phyloP scores from a whole-genome alignment of 2,113 vertebrate genomes.

The Taxidea taxus region DNA sequence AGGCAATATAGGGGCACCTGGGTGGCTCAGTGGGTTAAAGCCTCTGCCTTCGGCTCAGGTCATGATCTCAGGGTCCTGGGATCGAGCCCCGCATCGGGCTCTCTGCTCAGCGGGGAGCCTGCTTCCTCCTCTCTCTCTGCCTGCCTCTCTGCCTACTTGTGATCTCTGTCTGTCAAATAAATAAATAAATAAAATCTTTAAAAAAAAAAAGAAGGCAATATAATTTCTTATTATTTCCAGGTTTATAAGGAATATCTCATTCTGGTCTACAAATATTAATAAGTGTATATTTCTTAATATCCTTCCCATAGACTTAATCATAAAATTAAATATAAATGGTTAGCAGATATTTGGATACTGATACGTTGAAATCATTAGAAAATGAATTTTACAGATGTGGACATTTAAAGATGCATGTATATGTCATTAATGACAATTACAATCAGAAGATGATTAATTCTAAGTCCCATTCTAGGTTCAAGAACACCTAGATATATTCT shows the following conservation, averaged over 20 bases:
- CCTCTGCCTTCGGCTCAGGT: no score
- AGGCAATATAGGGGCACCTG: background rate
- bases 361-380: conserved; percentile 50
- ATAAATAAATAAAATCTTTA: no score
- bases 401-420: background rate
- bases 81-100: no score
- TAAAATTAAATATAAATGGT: conserved; percentile 6
- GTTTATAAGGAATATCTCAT: background rate
- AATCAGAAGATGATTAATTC: conserved; percentile 42
- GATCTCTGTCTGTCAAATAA: no score
- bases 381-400: conserved; percentile 23
- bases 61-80: no score
- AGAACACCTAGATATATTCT: conserved; percentile 70
- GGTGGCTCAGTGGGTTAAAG: no score
- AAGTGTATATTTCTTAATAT: background rate
- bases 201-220: background rate
- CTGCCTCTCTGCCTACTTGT: no score
- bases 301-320: background rate
- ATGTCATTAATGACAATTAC: background rate
- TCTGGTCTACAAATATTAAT: background rate
- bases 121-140: no score
- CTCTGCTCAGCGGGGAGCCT: no score
- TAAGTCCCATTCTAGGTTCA: background rate
- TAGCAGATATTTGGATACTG: conserved; percentile 5
- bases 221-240: background rate